phyloP scores from a whole-genome alignment of 2,888 invertebrate species.

The Subacronicta megacephala region DNA sequence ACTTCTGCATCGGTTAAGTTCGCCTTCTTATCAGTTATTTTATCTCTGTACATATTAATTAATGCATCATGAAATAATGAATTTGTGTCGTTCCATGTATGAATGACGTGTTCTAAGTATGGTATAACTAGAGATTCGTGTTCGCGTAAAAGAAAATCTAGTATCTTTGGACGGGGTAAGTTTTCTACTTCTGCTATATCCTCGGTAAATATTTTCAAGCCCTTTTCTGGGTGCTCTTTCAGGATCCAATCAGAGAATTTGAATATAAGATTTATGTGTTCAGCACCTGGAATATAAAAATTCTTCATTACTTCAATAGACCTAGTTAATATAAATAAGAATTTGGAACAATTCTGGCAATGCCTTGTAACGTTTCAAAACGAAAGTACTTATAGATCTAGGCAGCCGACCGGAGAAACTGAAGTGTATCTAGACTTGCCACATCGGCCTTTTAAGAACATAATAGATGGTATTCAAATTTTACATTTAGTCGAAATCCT shows the following conservation, averaged over 20 bases:
- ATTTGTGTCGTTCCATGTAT: constrained; percentile 96
- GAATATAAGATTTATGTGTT: constrained; percentile 96
- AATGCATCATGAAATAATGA: constrained; percentile 97
- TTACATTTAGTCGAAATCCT: neutral
- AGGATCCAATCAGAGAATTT: constrained; percentile 98
- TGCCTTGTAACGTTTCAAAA: too few relatives aligned
- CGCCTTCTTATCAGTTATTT: constrained; percentile 84
- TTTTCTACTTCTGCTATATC: constrained; percentile 96
- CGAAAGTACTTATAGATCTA: too few relatives aligned
- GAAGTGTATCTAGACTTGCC: too few relatives aligned
- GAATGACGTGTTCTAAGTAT: constrained; percentile 98
- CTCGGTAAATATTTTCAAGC: constrained; percentile 96
- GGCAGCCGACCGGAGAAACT: too few relatives aligned
- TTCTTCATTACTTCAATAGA: too few relatives aligned
- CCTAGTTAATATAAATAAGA: too few relatives aligned
- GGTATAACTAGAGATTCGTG: constrained; percentile 95
- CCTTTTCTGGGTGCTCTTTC: constrained; percentile 95
- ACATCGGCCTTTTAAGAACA: too few relatives aligned
- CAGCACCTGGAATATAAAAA: constrained; percentile 87
- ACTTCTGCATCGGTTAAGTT: constrained; percentile 77
- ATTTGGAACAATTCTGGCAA: too few relatives aligned
- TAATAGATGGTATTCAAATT: too few relatives aligned
- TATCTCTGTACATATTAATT: constrained; percentile 96
- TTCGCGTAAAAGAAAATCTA: constrained; percentile 96
- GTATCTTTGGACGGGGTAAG: constrained; percentile 95